These are phyloP conservation scores for Theristus sp. DNA, from an alignment of 2,888 invertebrate species.

Conservation along the genomic window DNA sequence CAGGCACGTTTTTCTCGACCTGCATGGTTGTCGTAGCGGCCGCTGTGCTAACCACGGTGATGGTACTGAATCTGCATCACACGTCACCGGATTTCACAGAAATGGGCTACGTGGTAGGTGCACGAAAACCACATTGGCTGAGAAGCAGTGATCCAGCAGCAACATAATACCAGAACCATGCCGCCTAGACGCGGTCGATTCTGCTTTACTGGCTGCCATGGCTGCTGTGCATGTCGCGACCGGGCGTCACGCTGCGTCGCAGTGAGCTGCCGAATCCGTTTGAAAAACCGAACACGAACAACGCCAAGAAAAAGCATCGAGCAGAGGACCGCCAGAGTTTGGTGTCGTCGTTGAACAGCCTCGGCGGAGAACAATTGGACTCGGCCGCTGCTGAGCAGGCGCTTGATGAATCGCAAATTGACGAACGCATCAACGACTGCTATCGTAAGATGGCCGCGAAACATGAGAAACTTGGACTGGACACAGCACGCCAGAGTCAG, in stretches of 20 bases:
- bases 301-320: background rate
- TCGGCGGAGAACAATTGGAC: background rate
- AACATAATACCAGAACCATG: no score
- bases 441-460: background rate
- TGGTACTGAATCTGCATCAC: slow-evolving; percentile 16
- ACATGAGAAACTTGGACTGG: background rate
- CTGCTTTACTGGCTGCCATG: slow-evolving; percentile 17
- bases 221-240: slow-evolving; percentile 14
- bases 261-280: background rate
- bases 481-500: background rate
- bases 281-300: background rate
- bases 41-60: slow-evolving; percentile 14
- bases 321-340: background rate
- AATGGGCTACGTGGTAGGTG: slow-evolving; percentile 9
- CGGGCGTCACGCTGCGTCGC: slow-evolving; percentile 7
- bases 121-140: no score
- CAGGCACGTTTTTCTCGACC: slow-evolving; percentile 15
- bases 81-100: slow-evolving; percentile 13
- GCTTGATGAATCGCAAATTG: no score
- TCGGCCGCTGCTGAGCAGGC: background rate
- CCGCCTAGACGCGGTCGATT: slow-evolving; percentile 13
- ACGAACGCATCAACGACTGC: background rate
- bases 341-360: background rate
- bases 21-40: slow-evolving; percentile 17
- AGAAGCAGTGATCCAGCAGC: no score